phyloP scores from a whole-genome alignment of 2,113 vertebrate species.

The Noturus placidus region DNA sequence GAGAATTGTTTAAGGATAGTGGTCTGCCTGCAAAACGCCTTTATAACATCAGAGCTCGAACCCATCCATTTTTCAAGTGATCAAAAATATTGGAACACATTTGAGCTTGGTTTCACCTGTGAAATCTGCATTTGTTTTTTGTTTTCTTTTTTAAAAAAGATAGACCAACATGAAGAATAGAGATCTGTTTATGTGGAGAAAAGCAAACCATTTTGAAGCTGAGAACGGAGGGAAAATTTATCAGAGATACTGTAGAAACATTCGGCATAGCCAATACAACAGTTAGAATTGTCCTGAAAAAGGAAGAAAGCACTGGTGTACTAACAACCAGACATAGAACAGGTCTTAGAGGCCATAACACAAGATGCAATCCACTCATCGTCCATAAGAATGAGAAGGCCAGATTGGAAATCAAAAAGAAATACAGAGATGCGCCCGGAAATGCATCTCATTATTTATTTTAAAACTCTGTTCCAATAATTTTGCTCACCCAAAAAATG shows the following conservation, averaged over 20 bases:
- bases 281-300: neutral
- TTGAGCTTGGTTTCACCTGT: neutral
- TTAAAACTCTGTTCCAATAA: too few species aligned
- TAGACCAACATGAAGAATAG: neutral
- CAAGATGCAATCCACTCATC: too few species aligned
- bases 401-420: too few species aligned
- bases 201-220: neutral
- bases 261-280: neutral
- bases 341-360: too few species aligned
- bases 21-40: neutral
- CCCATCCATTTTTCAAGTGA: neutral
- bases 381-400: too few species aligned
- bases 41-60: neutral
- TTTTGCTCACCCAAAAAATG: too few species aligned
- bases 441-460: neutral
- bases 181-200: neutral
- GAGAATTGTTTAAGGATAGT: conserved; percentile 4
- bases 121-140: neutral
- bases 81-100: neutral
- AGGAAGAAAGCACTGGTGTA: neutral
- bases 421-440: neutral
- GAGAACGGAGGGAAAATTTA: neutral
- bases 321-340: neutral
- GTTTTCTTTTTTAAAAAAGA: too few species aligned
- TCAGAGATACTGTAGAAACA: neutral